These are phyloP conservation scores for Xenotilapia flavipinnis DNA, from an alignment of 2,113 vertebrate genomes.

Conservation along the genomic window DNA sequence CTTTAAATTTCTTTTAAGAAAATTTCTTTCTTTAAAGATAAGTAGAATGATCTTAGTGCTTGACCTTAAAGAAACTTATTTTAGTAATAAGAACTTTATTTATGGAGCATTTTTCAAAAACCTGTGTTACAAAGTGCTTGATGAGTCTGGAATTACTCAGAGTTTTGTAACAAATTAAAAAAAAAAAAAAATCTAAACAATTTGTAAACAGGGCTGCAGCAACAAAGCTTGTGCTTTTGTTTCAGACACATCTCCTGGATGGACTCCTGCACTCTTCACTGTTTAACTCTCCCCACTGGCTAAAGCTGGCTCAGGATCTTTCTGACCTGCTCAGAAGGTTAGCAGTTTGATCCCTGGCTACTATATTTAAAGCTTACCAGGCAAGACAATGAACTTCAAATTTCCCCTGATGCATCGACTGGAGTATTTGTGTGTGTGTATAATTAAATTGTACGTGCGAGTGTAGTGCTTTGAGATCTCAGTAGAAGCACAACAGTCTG, in stretches of 20 bases:
- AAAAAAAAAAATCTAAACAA: fast-evolving
- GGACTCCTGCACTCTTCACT: neutral
- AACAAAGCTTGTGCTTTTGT: fast-evolving
- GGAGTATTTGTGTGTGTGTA: neutral
- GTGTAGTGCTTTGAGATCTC: neutral
- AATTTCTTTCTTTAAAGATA: neutral
- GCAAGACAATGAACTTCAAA: neutral
- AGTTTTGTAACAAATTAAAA: neutral
- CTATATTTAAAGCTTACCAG: neutral
- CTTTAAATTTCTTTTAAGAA: neutral
- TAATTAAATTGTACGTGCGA: neutral
- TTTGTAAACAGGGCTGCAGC: fast-evolving
- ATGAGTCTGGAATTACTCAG: neutral
- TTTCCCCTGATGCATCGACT: neutral
- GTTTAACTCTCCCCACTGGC: neutral
- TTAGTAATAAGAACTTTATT: neutral
- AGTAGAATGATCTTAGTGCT: neutral
- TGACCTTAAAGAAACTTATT: neutral
- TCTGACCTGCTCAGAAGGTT: neutral
- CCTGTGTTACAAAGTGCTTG: neutral
- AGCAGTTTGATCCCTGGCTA: neutral
- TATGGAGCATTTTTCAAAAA: neutral
- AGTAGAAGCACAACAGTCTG: neutral
- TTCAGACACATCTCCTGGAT: neutral
- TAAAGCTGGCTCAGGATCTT: neutral